Evolutionary conservation across 23 tunicate species (phyloP), one percentile per base, ranked within the genome.

Genomic region (Halocynthia roretzi): DNA sequence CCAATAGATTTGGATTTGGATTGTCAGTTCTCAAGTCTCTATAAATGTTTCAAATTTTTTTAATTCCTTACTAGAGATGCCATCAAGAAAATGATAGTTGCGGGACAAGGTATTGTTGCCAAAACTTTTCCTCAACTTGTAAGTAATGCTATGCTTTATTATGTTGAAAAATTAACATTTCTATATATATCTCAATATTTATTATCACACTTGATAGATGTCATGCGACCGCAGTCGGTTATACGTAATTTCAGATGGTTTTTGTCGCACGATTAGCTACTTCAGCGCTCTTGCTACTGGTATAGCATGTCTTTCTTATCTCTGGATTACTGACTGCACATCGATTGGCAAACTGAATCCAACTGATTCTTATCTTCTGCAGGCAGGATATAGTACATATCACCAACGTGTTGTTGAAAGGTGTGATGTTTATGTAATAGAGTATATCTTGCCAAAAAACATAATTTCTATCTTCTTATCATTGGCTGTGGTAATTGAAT

Each of bases 251-350:
- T 74, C 78, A 2, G 78, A 74, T 56, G 20, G 31, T 74, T 56
- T 14, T 56, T 74, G 78, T 56, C 78, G 78, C 56, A 74, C 78
- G 19, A 74, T 74, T 54, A 74, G 56, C 56, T 74, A 74, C 21
- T 74, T 74, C 50, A 20, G 31, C 14, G 78, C 78, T 7, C 64
- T 74, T 12, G 78, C 78, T 74, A 48, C 78, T 11, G 78, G 78
- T 12, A 56, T 74, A 14, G 9, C 17, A 56, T 74, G 78, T 48
- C 22, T 74, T 14, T 74, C 78, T 53, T 74, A 74, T 54, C 62
- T 20, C 60, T 74, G 78, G 78, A 74, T 74, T 18, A 54, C 19
- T 15, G 78, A 74, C 56, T 74, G 64, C 17, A 74, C 62, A 10
- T 17, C n/a, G n/a, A 7, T 6, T 5, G 10, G 50, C 8, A 21